Base-by-base conservation (phyloP, 2,797 vertebrate species). In the Oceanodroma leucorhoa region DNA sequence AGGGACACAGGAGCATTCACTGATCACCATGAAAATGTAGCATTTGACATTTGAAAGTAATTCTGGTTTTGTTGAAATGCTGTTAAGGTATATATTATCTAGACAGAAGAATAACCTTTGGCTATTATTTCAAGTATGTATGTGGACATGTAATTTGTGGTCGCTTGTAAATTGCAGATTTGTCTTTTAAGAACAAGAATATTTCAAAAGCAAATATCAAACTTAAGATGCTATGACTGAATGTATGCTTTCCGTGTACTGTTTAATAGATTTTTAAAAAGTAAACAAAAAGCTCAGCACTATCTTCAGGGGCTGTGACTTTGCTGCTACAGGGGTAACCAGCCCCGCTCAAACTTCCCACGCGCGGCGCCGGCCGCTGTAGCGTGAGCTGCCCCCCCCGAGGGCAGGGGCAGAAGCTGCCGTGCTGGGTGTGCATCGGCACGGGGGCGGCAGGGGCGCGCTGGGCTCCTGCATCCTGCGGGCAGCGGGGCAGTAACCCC, bases 91-190 rank as follows among this genome's bases (percentile, higher is more conserved):
- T 5, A 3, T 34, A 5, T 75, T 87, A 7, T 32, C 30, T 9
- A 9, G 58, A 21, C 11, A 34, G 62, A 32, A n/a, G 55, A 54
- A 10, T 22, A 34, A 11, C 53, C 40, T 11, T 20, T 43, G 27
- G n/a, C 46, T 60, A 5, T 45, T 45, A 0, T 45, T 60, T 75
- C 73, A 26, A 19, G 27, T 27, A 36, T 7, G 12, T 18, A 26
- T 1, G 0, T 12, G 40, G 48, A 26, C 8, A 6, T 71, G 29
- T 46, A 15, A 36, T 26, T 41, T 2, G 1, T n/a, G 21, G 27
- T 46, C 38, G 14, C 45, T 36, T 32, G 20, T 73, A 54, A 54
- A n/a, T 45, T 15, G 36, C 40, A 60, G 40, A 4, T 54, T 65
- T 50, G 34, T 19, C 2, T 55, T 58, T 55, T 77, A 40, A 23